phyloP scores from a whole-genome alignment of 1,140 invertebrate genomes.

The Drosophila paulistorum region DNA sequence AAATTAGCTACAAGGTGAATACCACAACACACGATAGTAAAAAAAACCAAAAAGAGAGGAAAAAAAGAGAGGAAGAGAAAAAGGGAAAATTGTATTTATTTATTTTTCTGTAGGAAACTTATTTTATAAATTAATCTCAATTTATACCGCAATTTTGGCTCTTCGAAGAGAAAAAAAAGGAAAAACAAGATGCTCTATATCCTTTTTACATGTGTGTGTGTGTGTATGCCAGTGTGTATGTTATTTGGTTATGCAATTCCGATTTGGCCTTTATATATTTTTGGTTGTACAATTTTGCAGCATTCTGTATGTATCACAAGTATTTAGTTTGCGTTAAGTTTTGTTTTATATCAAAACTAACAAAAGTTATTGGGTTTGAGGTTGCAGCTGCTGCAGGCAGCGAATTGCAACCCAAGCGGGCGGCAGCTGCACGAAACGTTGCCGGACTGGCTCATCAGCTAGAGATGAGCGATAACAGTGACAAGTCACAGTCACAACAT shows the following conservation, averaged over 20 bases:
- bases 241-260: constrained; percentile 49
- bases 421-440: constrained; percentile 23
- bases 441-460: constrained; percentile 23
- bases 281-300: constrained; percentile 41
- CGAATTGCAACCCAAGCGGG: constrained; percentile 46
- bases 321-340: constrained; percentile 51
- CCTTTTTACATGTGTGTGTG: background rate
- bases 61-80: constrained; percentile 26
- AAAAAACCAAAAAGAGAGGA: constrained; percentile 42
- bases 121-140: background rate
- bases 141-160: constrained; percentile 4
- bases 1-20: constrained; percentile 69
- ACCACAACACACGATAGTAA: constrained; percentile 52
- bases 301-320: constrained; percentile 52
- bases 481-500: too few relatives aligned
- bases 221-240: constrained; percentile 7
- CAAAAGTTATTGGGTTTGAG: constrained; percentile 38
- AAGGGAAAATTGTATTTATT: constrained; percentile 50
- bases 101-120: constrained; percentile 3
- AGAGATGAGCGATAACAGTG: constrained; percentile 18
- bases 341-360: constrained; percentile 64
- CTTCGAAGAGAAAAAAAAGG: background rate
- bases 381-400: constrained; percentile 13
- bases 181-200: background rate
- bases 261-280: constrained; percentile 42